These are phyloP conservation scores for Cirrhinus mrigala DNA, from an alignment of 2,797 vertebrate genomes.

Conservation along the genomic window DNA sequence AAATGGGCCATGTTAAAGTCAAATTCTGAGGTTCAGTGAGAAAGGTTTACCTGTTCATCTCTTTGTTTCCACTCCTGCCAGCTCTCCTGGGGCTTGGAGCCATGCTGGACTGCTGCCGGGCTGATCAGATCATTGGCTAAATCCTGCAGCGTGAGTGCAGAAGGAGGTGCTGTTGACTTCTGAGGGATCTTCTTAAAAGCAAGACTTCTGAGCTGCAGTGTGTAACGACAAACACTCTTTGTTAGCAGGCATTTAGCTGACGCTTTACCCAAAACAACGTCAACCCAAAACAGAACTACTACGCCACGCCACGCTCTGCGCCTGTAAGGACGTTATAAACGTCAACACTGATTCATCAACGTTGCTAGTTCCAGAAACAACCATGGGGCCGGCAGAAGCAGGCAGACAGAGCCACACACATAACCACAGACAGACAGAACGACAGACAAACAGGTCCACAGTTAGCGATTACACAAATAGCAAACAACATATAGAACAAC, in stretches of 20 bases:
- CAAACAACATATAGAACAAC: too few species aligned
- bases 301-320: not conserved
- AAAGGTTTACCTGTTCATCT: slow-evolving; percentile 87
- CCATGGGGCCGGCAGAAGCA: not conserved
- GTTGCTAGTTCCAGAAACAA: not conserved
- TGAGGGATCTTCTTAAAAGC: slow-evolving; percentile 96
- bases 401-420: not conserved
- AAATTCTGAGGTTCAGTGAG: not conserved
- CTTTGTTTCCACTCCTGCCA: slow-evolving; percentile 95
- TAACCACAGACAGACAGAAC: too few species aligned
- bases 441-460: not conserved
- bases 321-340: not conserved
- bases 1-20: not conserved
- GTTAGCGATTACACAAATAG: too few species aligned
- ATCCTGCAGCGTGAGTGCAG: slow-evolving; percentile 72
- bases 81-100: slow-evolving; percentile 79
- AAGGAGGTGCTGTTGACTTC: slow-evolving; percentile 79
- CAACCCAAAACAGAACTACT: not conserved
- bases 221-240: slow-evolving; percentile 6
- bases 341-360: not conserved
- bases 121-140: slow-evolving; percentile 83
- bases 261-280: not conserved
- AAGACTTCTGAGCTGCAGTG: slow-evolving; percentile 87
- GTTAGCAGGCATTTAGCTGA: not conserved
- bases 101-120: slow-evolving; percentile 70